Evolutionary conservation across 2,888 invertebrate species (phyloP), one percentile per base, ranked within the genome.

Genomic region (Acanthosoma haemorrhoidale): DNA sequence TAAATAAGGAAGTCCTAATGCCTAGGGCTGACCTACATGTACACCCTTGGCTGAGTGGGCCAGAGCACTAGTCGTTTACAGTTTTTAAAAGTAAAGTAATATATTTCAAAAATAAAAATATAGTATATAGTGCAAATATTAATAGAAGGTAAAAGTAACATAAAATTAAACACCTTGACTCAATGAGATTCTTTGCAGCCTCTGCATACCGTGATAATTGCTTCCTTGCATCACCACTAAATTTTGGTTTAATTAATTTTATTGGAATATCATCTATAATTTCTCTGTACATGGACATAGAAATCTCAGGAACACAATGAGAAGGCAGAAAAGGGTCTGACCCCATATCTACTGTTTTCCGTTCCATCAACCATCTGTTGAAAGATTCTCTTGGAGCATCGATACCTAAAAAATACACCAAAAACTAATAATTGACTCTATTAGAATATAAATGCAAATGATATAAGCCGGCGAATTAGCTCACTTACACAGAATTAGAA

Each of bases 181-280:
- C 97, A 76, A 97, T 95, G 83, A 96, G 94, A 80, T 94, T 92
- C 79, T 96, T 96, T 2, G 97, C 96, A 15, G 96, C 96, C 81
- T 97, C 96, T 0, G 96, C 96, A 81, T 96, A 98, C 68, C 89
- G 86, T 3, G 92, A 91, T 25, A 97, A 82, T 79, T 97, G 96
- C 80, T 96, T 96, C 34, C 96, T 85, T 0, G 96, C 96, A 82
- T 97, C 97, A 1, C 92, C 94, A 3, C 95, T 93, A 78, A 93
- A 96, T 81, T 96, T 95, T 8, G 96, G 96, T 79, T 94, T 89
- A n/a, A 92, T 88, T 71, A 97, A 85, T 81, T 95, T 96, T 72
- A 97, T 93, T 9, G 97, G 97, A 79, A 98, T 94, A 81, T 97
- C 96, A 81, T 95, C 93, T 94, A 97, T 96, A 68, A 97, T 94